These are phyloP conservation scores for Rhinogobius similis DNA, from an alignment of 2,113 vertebrate genomes.

Conservation along the genomic window DNA sequence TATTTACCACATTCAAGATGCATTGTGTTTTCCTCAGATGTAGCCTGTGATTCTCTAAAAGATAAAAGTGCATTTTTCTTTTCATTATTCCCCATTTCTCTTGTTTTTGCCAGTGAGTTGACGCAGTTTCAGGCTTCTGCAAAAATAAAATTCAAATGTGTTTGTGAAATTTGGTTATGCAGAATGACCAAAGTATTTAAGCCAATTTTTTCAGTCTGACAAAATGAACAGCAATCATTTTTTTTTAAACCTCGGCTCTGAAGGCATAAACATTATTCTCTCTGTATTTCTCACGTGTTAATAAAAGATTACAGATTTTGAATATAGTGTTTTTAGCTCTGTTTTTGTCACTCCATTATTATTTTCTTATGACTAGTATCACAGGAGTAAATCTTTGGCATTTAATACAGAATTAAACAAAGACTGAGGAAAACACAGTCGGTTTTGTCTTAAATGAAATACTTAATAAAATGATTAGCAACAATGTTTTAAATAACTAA, in stretches of 20 bases:
- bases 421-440: too few relatives aligned
- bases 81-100: neutral
- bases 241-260: neutral
- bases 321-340: too few relatives aligned
- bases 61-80: neutral
- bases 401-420: too few relatives aligned
- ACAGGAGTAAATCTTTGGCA: too few relatives aligned
- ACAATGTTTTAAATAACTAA: too few relatives aligned
- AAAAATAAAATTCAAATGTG: neutral
- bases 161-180: neutral
- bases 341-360: too few relatives aligned
- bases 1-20: conserved; percentile 33
- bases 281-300: too few relatives aligned
- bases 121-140: neutral
- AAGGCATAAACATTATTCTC: neutral
- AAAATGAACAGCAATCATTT: neutral
- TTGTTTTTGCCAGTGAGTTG: neutral
- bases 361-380: too few relatives aligned
- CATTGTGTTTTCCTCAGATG: conserved; percentile 57
- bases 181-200: neutral
- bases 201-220: neutral
- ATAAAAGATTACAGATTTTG: too few relatives aligned
- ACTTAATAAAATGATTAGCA: too few relatives aligned
- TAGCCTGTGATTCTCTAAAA: neutral
- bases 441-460: too few relatives aligned